Percentiles rank a stretch among this genome's conserved stretches.
phyloP scores from a whole-genome alignment of 2,797 vertebrate species.

The Rachycentron canadum region DNA sequence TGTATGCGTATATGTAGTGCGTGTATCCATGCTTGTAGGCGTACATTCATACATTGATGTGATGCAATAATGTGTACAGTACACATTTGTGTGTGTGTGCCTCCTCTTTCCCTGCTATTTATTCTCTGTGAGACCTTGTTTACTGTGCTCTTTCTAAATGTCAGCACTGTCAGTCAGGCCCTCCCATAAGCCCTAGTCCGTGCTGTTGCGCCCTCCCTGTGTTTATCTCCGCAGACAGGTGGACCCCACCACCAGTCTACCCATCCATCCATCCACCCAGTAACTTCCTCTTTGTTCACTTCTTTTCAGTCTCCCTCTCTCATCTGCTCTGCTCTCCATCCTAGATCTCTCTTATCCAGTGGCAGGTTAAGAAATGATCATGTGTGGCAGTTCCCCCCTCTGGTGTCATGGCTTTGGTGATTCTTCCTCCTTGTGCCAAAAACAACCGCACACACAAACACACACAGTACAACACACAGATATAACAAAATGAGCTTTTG shows the following conservation, averaged over 20 bases:
- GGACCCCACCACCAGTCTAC: conserved; percentile 38
- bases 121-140: conserved; percentile 79
- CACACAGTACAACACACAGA: too few relatives aligned
- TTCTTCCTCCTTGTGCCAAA: conserved; percentile 12
- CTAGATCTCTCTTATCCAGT: conserved; percentile 17
- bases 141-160: conserved; percentile 85
- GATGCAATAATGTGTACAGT: conserved; percentile 60
- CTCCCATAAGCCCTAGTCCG: conserved; percentile 69
- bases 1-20: background rate
- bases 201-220: conserved; percentile 69
- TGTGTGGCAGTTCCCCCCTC: conserved; percentile 16
- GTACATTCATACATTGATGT: conserved; percentile 34
- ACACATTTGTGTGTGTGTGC: conserved; percentile 36
- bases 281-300: conserved; percentile 31
- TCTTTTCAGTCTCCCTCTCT: conserved; percentile 39
- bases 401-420: conserved; percentile 18
- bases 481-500: background rate
- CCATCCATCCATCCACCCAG: conserved; percentile 26
- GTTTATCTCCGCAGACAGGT: conserved; percentile 83
- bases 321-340: conserved; percentile 21
- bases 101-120: conserved; percentile 72
- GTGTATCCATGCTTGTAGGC: conserved; percentile 7
- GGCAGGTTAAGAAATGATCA: conserved; percentile 30
- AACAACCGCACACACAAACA: too few relatives aligned
- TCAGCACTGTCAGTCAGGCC: conserved; percentile 84